Evolutionary conservation across 2,888 invertebrate species (phyloP).

Genomic region (Philereme transversata): DNA sequence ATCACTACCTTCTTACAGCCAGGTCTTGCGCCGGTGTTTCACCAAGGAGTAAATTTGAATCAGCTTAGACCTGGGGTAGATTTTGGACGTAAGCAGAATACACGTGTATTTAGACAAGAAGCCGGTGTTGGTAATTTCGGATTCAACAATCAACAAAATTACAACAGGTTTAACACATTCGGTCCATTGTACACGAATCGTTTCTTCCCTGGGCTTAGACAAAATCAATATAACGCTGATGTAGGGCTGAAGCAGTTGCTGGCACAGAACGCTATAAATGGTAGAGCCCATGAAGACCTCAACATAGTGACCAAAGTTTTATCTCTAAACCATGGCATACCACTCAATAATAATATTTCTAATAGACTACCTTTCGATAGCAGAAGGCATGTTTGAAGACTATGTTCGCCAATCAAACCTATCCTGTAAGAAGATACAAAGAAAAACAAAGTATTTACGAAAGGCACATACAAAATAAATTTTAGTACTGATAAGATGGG

Average conservation of each 20-base stretch:
- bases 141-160: constrained; percentile 70
- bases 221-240: constrained; percentile 69
- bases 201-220: constrained; percentile 63
- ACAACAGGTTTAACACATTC: constrained; percentile 68
- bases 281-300: constrained; percentile 87
- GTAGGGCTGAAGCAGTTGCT: constrained; percentile 86
- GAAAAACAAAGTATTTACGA: not conserved
- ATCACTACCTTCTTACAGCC: constrained; percentile 71
- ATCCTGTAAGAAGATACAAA: constrained; percentile 24
- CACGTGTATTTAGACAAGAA: constrained; percentile 83
- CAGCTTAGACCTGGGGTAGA: constrained; percentile 58
- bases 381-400: constrained; percentile 59
- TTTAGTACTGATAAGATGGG: not conserved
- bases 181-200: constrained; percentile 59
- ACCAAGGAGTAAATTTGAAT: constrained; percentile 64
- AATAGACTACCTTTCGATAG: constrained; percentile 74
- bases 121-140: constrained; percentile 86
- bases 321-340: constrained; percentile 90
- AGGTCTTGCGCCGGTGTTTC: constrained; percentile 55
- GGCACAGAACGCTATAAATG: constrained; percentile 86
- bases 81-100: constrained; percentile 64
- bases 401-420: constrained; percentile 16
- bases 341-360: constrained; percentile 70
- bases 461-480: constrained; percentile 2
- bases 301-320: constrained; percentile 92